These are phyloP conservation scores for Uria lomvia DNA, from an alignment of 2,113 vertebrate species.

Conservation along the genomic window DNA sequence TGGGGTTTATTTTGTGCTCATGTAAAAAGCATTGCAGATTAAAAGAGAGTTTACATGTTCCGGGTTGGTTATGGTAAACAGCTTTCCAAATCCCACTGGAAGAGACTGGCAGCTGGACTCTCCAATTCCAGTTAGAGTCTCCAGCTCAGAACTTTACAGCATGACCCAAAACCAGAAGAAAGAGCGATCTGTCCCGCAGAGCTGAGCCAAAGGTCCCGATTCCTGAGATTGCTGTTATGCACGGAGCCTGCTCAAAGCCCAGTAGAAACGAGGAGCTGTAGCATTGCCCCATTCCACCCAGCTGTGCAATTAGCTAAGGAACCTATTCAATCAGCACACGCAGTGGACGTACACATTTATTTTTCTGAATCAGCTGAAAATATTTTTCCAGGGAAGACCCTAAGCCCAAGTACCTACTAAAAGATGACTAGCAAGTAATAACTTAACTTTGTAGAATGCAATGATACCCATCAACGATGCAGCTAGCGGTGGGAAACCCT, in stretches of 20 bases:
- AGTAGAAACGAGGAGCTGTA: background rate
- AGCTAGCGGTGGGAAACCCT: background rate
- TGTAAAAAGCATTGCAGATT: background rate
- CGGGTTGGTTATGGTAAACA: background rate
- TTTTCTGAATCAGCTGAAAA: background rate
- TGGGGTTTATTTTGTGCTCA: background rate
- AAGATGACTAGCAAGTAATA: background rate
- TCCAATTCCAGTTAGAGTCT: background rate
- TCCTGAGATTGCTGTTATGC: rapidly evolving
- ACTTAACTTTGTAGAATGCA: background rate
- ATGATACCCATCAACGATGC: background rate
- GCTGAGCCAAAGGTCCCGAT: background rate
- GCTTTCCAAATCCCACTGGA: background rate
- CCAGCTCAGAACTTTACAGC: background rate
- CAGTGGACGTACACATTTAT: too few relatives aligned
- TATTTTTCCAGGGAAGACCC: background rate
- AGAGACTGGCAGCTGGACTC: background rate
- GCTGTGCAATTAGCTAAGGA: background rate
- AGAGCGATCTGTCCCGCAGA: background rate
- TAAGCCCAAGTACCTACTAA: background rate
- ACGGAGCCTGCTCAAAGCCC: background rate
- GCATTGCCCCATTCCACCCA: background rate
- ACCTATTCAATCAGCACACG: background rate
- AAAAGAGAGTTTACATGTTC: background rate
- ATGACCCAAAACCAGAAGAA: background rate